Evolutionary conservation across 2,797 vertebrate species (phyloP), one percentile per base, ranked within the genome.

Genomic region (Knipowitschia caucasica): DNA sequence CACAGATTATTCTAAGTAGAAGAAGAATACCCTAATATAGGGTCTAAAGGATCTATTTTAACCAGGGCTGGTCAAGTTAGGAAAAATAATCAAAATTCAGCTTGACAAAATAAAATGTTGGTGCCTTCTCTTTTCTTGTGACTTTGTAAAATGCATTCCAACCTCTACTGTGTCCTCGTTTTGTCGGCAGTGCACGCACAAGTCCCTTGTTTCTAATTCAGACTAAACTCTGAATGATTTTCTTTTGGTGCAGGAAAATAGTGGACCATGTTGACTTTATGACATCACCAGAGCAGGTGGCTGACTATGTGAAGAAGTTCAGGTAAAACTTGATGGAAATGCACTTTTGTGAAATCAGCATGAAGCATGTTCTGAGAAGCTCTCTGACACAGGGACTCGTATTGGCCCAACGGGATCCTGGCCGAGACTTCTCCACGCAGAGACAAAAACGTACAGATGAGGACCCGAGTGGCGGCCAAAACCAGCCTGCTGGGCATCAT

Each of bases 321-420:
- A 94, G 96, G 97, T 98, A 91, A 71, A n/a, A 2, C 4, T 5
- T 4, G 2, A 15, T 5, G 0, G 0, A 15, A 51, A 49, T 21
- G 18, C 26, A 43, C 21, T 3, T 14, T 14, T 9, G 7, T 5
- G 12, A 10, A 51, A 17, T 54, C 47, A 25, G 27, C 67, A 15
- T 15, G 7, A 40, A 8, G 15, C 26, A 8, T 45, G 15, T 29
- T 30, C 26, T 46, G 10, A 46, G 4, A 10, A 11, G 5, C 8
- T 5, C 26, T 46, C 1, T 30, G 26, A 5, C 26, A 29, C 80
- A 99, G 97, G 87, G 97, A 99, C 60, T 93, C 97, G 23, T 96
- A 97, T 81, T 99, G 97, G 97, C 97, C 97, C 33, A 98, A 97
- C 0, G 96, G 97, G 31, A 99, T 99, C 82, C 90, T 99, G 82